Evolutionary conservation across 2,797 vertebrate species (phyloP).

Genomic region (Emydoidea blandingii): DNA sequence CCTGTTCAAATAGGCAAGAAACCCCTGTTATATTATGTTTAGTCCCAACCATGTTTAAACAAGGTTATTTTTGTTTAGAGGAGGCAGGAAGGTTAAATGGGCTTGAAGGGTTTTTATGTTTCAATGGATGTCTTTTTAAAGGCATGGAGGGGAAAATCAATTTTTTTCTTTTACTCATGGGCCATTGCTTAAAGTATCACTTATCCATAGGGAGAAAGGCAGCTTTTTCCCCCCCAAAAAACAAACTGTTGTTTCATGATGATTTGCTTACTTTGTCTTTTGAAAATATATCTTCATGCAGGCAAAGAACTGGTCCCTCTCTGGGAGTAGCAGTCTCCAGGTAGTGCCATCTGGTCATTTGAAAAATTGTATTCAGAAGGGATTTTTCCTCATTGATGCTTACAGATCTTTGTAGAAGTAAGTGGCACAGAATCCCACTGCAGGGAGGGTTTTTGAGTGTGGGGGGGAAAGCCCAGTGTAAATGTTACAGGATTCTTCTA

Average conservation of each 20-base stretch:
- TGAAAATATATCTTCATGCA: background rate
- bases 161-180: background rate
- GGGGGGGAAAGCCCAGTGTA: background rate
- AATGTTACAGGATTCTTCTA: background rate
- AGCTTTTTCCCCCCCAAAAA: background rate
- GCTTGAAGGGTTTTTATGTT: background rate
- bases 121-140: background rate
- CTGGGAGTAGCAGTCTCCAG: background rate
- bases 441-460: background rate
- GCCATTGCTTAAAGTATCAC: background rate
- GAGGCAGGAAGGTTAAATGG: background rate
- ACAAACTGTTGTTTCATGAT: background rate
- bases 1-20: background rate
- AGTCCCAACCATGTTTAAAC: background rate
- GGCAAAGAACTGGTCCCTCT: background rate
- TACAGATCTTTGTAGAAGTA: background rate
- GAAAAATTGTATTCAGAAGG: background rate
- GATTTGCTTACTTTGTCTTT: background rate
- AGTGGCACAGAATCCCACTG: background rate
- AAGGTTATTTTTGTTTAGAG: background rate
- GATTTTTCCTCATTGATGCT: background rate
- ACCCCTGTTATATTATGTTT: accelerated
- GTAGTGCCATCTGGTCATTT: background rate
- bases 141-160: background rate
- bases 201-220: background rate